Percentiles rank a stretch among this genome's conserved stretches.
phyloP scores from a whole-genome alignment of 2,113 vertebrate species.

The Pundamilia nyererei region DNA sequence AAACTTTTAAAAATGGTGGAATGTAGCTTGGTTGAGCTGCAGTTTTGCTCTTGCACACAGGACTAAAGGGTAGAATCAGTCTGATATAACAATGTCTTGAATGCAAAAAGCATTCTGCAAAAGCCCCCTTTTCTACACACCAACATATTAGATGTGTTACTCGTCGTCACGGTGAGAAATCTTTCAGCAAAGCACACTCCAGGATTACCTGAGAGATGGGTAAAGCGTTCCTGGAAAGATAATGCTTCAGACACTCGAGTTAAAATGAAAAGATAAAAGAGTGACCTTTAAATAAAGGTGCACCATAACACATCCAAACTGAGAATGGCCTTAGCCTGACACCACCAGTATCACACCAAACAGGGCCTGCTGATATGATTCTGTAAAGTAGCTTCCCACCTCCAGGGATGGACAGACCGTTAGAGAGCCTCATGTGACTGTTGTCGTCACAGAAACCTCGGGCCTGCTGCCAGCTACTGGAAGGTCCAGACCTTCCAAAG shows the following conservation, averaged over 20 bases:
- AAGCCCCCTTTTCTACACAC: neutral
- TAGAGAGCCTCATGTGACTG: conserved; percentile 39
- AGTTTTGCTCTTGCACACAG: neutral
- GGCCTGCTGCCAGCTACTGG: conserved; percentile 15
- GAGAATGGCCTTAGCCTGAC: neutral
- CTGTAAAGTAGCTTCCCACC: neutral
- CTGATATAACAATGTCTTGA: neutral
- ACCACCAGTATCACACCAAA: neutral
- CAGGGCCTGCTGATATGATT: conserved; percentile 11
- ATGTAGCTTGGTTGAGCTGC: neutral
- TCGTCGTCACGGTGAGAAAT: fast-evolving
- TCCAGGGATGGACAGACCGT: conserved; percentile 9
- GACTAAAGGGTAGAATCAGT: neutral
- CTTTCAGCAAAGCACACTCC: neutral
- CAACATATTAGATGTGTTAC: neutral
- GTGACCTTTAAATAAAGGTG: neutral
- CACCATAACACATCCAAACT: neutral
- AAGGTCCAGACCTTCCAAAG: conserved; percentile 48
- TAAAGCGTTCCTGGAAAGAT: neutral
- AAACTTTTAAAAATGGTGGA: neutral
- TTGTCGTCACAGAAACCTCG: conserved; percentile 36
- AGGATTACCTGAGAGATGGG: neutral
- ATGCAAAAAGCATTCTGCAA: neutral
- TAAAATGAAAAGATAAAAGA: neutral
- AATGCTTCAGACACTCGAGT: neutral